These are phyloP conservation scores for Rhabdomys pumilio DNA, from an alignment of 2,797 vertebrate species.

Conservation along the genomic window DNA sequence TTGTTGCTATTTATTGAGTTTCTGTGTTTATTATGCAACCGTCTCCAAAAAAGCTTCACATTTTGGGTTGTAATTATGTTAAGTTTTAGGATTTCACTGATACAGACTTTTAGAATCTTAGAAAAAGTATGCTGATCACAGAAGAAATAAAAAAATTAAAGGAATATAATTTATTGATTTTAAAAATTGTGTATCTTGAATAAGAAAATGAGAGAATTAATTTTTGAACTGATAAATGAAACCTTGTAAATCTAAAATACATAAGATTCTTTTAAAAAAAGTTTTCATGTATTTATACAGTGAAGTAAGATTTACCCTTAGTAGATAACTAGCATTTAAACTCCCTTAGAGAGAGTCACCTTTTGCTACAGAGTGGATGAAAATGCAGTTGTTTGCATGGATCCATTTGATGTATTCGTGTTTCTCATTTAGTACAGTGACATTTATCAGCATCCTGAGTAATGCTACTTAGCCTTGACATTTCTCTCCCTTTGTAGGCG, in stretches of 20 bases:
- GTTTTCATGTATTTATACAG: slow-evolving; percentile 55
- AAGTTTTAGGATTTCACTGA: slow-evolving; percentile 54
- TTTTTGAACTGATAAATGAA: slow-evolving; percentile 65
- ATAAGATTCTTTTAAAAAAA: slow-evolving; percentile 20
- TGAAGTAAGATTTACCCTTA: slow-evolving; percentile 66
- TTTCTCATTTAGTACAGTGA: not conserved
- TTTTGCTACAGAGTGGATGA: slow-evolving; percentile 31
- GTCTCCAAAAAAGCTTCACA: slow-evolving; percentile 43
- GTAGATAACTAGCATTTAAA: slow-evolving; percentile 54
- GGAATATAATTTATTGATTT: slow-evolving; percentile 40
- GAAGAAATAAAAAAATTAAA: slow-evolving; percentile 68
- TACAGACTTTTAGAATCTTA: slow-evolving; percentile 55
- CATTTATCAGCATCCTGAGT: slow-evolving; percentile 2
- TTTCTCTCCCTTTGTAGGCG: slow-evolving; percentile 90
- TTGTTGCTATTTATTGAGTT: not conserved
- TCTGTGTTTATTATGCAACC: slow-evolving; percentile 59
- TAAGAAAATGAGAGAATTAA: slow-evolving; percentile 65
- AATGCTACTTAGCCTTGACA: slow-evolving; percentile 48
- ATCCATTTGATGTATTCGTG: slow-evolving; percentile 60
- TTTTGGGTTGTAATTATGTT: slow-evolving; percentile 59
- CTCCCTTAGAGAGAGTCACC: slow-evolving; percentile 45
- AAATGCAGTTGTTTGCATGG: slow-evolving; percentile 51
- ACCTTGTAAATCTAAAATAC: slow-evolving; percentile 70
- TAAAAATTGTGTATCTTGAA: slow-evolving; percentile 58
- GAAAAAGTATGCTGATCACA: slow-evolving; percentile 41